Evolutionary conservation across 1,140 invertebrate species (phyloP).

Genomic region (Yoshiicerus persimilis): DNA sequence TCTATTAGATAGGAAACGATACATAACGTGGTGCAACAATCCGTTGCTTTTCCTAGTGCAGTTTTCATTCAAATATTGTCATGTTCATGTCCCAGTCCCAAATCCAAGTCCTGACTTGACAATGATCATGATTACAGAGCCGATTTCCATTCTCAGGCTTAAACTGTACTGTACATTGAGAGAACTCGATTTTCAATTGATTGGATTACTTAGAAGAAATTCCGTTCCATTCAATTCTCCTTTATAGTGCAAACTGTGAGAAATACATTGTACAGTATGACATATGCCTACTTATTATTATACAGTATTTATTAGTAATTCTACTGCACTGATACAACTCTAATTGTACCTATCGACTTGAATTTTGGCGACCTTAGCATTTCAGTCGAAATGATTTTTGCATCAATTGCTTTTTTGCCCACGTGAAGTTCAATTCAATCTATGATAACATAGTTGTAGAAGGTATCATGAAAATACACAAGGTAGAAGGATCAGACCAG

Average conservation of each 20-base stretch:
- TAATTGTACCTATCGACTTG: not conserved
- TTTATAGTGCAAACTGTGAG: not conserved
- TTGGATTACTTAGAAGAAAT: not conserved
- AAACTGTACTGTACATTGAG: not conserved
- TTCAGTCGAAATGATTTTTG: not conserved
- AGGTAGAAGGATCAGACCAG: not conserved
- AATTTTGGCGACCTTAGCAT: not conserved
- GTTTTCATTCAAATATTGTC: not conserved
- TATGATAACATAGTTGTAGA: not conserved
- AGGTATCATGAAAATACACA: not conserved
- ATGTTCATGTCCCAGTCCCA: not conserved
- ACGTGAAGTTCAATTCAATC: not conserved
- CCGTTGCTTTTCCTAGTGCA: not conserved
- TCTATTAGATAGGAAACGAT: not conserved
- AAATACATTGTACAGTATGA: not conserved
- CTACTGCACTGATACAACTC: not conserved
- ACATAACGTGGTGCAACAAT: not conserved
- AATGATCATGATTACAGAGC: constrained; percentile 5
- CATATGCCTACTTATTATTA: not conserved
- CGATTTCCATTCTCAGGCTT: not conserved
- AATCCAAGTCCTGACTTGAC: constrained; percentile 4
- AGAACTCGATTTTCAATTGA: not conserved
- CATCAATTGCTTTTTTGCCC: not conserved
- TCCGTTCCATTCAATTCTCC: not conserved
- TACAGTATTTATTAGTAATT: no score